Evolutionary conservation across 2,888 invertebrate genomes (phyloP).

Genomic region (Dolomedes plantarius): DNA sequence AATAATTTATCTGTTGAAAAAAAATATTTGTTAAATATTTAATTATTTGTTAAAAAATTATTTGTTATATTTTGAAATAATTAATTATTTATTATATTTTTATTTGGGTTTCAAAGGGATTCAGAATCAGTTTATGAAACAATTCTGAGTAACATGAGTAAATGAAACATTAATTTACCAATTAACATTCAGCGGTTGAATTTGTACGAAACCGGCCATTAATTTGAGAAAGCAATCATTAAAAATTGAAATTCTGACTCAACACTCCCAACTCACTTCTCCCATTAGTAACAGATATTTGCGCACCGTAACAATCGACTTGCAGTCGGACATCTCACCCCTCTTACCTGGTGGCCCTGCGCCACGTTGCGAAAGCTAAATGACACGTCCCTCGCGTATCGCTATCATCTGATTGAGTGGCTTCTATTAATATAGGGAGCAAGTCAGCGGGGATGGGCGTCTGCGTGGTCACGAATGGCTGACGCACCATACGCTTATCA

Average conservation of each 20-base stretch:
- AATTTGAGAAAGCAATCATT: too few relatives aligned
- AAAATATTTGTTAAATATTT: too few relatives aligned
- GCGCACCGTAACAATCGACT: neutral
- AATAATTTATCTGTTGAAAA: too few relatives aligned
- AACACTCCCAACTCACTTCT: neutral
- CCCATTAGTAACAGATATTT: neutral
- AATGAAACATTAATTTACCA: too few relatives aligned
- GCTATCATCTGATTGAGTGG: neutral
- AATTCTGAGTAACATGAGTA: too few relatives aligned
- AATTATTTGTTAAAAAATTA: too few relatives aligned
- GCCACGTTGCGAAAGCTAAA: neutral
- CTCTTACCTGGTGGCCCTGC: neutral
- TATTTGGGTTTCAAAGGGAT: too few relatives aligned
- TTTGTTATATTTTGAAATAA: too few relatives aligned
- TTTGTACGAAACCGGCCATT: too few relatives aligned
- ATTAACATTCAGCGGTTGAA: too few relatives aligned
- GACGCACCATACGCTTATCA: constrained; percentile 33
- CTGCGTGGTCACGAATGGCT: constrained; percentile 38
- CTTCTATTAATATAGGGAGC: constrained; percentile 4
- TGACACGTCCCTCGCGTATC: neutral
- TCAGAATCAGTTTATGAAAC: too few relatives aligned
- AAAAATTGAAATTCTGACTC: neutral
- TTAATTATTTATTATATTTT: too few relatives aligned
- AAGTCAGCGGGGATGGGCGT: constrained; percentile 2
- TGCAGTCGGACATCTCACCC: neutral